Base-by-base conservation (phyloP, 64 coral and sea anemone genomes). In the Trachythela sp. region DNA sequence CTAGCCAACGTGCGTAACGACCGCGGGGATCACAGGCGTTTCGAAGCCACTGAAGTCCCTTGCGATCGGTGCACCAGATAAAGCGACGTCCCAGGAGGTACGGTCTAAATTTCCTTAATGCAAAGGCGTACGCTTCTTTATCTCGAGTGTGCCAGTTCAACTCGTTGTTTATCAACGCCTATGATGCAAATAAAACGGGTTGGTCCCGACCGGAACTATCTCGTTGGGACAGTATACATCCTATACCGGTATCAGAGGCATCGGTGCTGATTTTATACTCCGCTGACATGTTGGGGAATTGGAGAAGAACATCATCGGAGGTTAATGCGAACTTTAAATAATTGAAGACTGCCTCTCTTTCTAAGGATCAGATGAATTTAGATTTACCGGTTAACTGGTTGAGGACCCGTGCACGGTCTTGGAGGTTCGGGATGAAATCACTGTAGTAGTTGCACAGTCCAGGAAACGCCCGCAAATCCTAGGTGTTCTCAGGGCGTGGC, bases 1-100 rank as follows among this genome's bases (percentile, higher is more conserved):
- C 86, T 48, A 91, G 85, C 86, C 80, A 91, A 38, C 85, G 24
- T 27, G 89, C 89, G 85, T 88, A 91, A 9, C 26, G 39, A 7
- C 85, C 76, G 48, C 77, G 84, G n/a, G 92, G 92, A 48, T 91
- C 89, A 60, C 39, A 24, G 32, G 92, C 84, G 71, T 90, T 94
- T 45, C 52, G 52, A 42, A 88, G 85, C 92, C 84, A 94, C 42
- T 54, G 70, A 10, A 90, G 85, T 24, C 76, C 89, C 35, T 87
- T 52, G 54, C 90, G 89, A 77, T 89, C n/a, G 67, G 48, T 48
- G 77, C 34, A 4, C 86, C 87, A 48, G 83, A 89, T 33, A 89
- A 49, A 49, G 8, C 15, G 48, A 15, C 48, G 48, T 49, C 48
- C 48, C 58, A 34, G 89, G 50, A 40, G 92, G 86, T 67, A 93